Percentiles rank a stretch among this genome's conserved stretches.
Conservation (phyloP, 92 coral and sea anemone genomes). For the Actinostola sp. region DNA sequence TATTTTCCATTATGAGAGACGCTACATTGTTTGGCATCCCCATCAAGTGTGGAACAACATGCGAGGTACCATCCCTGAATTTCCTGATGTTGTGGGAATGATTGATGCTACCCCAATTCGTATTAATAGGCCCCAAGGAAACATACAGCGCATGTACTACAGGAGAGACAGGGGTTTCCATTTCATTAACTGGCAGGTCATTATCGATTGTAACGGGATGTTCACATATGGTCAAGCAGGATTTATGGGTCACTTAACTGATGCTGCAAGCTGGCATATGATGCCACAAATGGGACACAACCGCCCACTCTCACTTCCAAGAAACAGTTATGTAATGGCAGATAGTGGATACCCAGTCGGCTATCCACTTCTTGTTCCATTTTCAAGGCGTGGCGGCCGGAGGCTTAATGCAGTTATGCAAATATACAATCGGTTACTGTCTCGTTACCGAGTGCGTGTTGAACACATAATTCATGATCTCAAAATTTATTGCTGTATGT, state of each 20-base stretch:
- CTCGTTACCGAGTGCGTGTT: too few species aligned
- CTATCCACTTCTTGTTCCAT: too few species aligned
- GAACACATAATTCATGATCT: too few species aligned
- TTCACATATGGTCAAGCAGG: slow-evolving; percentile 39
- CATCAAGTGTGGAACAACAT: slow-evolving; percentile 28
- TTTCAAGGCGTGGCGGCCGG: too few species aligned
- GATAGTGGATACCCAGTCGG: not conserved
- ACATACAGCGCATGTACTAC: slow-evolving; percentile 24
- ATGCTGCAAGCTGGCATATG: slow-evolving; percentile 17
- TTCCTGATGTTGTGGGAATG: slow-evolving; percentile 44
- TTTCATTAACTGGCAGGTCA: slow-evolving; percentile 41
- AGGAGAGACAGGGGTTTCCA: slow-evolving; percentile 34
- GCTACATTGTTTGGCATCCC: slow-evolving; percentile 30
- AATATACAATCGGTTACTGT: too few species aligned
- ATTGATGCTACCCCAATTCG: slow-evolving; percentile 40
- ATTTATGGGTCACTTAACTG: slow-evolving; percentile 20
- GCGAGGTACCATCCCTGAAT: slow-evolving; percentile 8
- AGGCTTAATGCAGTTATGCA: too few species aligned
- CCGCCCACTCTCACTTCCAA: slow-evolving; percentile 11
- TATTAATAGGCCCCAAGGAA: slow-evolving; percentile 12
- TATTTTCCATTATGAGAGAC: slow-evolving; percentile 28
- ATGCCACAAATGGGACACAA: slow-evolving; percentile 17
- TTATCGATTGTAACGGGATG: slow-evolving; percentile 9
- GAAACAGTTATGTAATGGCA: too few species aligned
- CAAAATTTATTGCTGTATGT: too few species aligned